A percentile compares a stretch with the other conserved stretches of the same genome.
Conservation (phyloP, 2,888 invertebrate species). For the Folsomia candida region DNA sequence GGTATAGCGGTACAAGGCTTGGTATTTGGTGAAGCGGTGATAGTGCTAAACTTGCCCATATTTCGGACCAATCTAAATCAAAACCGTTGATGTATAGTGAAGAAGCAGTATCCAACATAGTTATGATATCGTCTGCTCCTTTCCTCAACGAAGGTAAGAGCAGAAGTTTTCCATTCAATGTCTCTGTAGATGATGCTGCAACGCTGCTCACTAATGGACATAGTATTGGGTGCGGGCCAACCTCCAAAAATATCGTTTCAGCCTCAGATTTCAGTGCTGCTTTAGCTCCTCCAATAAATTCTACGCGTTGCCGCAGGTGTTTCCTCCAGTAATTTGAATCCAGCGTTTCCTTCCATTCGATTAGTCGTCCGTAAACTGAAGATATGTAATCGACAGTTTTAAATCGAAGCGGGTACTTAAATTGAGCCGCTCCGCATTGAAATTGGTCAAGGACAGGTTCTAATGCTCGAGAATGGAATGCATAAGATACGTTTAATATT, state of each 20-base stretch:
- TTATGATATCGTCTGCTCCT: slow-evolving; percentile 20
- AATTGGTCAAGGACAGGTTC: slow-evolving; percentile 28
- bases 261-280: neutral
- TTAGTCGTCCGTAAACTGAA: slow-evolving; percentile 1
- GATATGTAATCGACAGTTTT: slow-evolving; percentile 15
- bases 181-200: neutral
- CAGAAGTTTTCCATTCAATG: too few relatives aligned
- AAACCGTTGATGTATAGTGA: slow-evolving; percentile 21
- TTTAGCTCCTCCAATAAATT: slow-evolving; percentile 20
- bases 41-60: too few relatives aligned
- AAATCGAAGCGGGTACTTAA: neutral
- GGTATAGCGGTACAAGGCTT: too few relatives aligned
- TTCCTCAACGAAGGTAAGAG: slow-evolving; percentile 29
- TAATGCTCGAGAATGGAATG: slow-evolving; percentile 33
- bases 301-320: slow-evolving; percentile 23
- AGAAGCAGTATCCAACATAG: slow-evolving; percentile 17
- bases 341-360: neutral
- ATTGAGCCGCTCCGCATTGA: neutral
- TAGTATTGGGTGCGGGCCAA: slow-evolving; percentile 39
- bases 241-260: slow-evolving; percentile 33
- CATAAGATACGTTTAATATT: slow-evolving; percentile 26
- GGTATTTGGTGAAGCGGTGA: too few relatives aligned
- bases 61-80: slow-evolving; percentile 31
- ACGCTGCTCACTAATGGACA: slow-evolving; percentile 14
- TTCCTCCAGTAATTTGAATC: slow-evolving; percentile 24